Conservation (phyloP, 2,113 vertebrate species). For the Etheostoma spectabile region DNA sequence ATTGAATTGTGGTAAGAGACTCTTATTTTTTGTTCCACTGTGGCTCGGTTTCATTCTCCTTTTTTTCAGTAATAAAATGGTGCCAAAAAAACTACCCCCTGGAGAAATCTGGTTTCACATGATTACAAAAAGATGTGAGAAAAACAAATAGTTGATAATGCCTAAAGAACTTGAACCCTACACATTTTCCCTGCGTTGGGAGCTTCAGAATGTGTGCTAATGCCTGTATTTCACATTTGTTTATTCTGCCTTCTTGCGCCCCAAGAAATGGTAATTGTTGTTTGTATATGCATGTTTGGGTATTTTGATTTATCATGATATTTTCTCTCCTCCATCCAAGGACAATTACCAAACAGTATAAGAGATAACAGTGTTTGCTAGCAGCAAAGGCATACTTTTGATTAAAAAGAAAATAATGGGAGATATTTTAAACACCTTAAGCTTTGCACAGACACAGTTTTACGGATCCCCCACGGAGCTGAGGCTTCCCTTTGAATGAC, state of each 20-base stretch:
- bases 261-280: constrained; percentile 73
- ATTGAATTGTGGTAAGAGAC: constrained; percentile 27
- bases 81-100: constrained; percentile 40
- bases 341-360: constrained; percentile 69
- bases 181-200: constrained; percentile 23
- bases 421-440: constrained; percentile 59
- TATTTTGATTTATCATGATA: constrained; percentile 73
- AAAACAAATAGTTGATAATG: constrained; percentile 70
- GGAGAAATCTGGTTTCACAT: constrained; percentile 66
- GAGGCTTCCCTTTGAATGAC: constrained; percentile 47
- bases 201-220: constrained; percentile 43
- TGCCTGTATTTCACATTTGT: constrained; percentile 70
- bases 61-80: constrained; percentile 47
- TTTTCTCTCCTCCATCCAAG: constrained; percentile 73
- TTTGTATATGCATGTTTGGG: constrained; percentile 76
- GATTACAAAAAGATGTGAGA: constrained; percentile 71
- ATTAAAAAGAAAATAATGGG: constrained; percentile 69
- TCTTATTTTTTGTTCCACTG: constrained; percentile 8
- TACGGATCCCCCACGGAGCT: constrained; percentile 63
- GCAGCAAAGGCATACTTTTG: constrained; percentile 72
- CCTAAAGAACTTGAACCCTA: constrained; percentile 60
- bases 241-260: constrained; percentile 65
- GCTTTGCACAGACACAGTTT: constrained; percentile 60
- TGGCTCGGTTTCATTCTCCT: neutral
- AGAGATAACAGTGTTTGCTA: constrained; percentile 68